Evolutionary conservation across 2,797 vertebrate genomes (phyloP).

Genomic region (Pseudochirops corinnae): DNA sequence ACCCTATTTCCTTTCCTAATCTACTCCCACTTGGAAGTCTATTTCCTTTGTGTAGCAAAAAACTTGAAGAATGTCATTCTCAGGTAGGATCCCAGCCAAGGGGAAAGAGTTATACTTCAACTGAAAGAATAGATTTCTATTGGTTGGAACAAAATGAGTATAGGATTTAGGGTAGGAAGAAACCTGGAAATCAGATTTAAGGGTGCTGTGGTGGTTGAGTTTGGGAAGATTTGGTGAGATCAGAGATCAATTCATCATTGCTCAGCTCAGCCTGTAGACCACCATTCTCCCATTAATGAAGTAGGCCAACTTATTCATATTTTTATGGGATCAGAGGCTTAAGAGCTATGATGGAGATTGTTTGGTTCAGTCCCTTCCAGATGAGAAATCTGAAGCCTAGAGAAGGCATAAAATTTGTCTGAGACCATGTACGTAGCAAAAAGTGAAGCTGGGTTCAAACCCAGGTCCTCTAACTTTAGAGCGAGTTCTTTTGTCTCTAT

Average conservation of each 20-base stretch:
- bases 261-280: neutral
- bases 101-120: neutral
- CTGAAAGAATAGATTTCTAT: neutral
- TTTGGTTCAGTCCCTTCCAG: neutral
- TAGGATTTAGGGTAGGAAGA: neutral
- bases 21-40: too few species aligned
- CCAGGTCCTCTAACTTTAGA: neutral
- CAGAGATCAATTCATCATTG: neutral
- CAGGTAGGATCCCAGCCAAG: neutral
- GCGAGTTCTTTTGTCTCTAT: neutral
- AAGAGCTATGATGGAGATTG: neutral
- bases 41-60: too few species aligned
- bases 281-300: neutral
- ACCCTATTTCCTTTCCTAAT: too few species aligned
- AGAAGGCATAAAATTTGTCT: neutral
- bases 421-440: neutral
- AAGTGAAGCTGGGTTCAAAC: neutral
- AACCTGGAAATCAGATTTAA: neutral
- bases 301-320: neutral
- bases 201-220: neutral
- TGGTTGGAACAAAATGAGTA: neutral
- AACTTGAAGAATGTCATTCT: too few species aligned
- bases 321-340: neutral
- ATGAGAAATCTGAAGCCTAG: neutral
- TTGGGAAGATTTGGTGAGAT: neutral